Evolutionary conservation across 2,113 vertebrate species (phyloP), one percentile per base, ranked within the genome.

Genomic region (Fregata magnificens): DNA sequence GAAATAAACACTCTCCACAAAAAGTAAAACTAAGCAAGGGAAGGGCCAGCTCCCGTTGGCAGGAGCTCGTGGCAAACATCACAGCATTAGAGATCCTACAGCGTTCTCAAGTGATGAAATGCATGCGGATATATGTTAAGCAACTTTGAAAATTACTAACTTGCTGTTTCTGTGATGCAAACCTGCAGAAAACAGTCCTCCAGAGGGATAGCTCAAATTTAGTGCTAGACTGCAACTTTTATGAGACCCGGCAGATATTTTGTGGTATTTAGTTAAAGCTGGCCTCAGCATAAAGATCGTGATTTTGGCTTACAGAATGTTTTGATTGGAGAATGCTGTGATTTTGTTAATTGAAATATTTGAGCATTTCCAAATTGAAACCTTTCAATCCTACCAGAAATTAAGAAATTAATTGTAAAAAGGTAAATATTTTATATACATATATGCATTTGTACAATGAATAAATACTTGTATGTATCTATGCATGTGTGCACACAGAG

Each of bases 1-100:
- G n/a, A 59, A 79, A 34, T 62, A 53, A 92, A 70, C 8, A 15
- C 38, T 82, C 14, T 56, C 91, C 65, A 53, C 56, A 40, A 15
- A 49, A 47, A 50, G 34, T 9, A 34, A 32, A 45, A 26, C 11
- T 3, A 13, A 42, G 55, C 29, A 17, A 56, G 36, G 73, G 55
- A 7, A 38, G 32, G 44, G 87, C 32, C 49, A 50, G 53, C 36
- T 45, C 50, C 56, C 9, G 13, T 6, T 69, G 84, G 70, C 70
- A 50, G 81, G 59, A 53, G 55, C 83, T 66, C 16, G 3, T 44
- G 29, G 73, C 15, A 36, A 14, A 26, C 49, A 2, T 26, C 62
- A 6, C 3, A 0, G 45, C 2, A 0, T 6, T 34, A 4, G 56
- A 42, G 71, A 18, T 61, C 32, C 62, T 7, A 58, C 66, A 42